A percentile compares a stretch with the other conserved stretches of the same genome.
These are phyloP conservation scores for Embidobia sp. DNA, from an alignment of 2,888 invertebrate species.

Conservation along the genomic window DNA sequence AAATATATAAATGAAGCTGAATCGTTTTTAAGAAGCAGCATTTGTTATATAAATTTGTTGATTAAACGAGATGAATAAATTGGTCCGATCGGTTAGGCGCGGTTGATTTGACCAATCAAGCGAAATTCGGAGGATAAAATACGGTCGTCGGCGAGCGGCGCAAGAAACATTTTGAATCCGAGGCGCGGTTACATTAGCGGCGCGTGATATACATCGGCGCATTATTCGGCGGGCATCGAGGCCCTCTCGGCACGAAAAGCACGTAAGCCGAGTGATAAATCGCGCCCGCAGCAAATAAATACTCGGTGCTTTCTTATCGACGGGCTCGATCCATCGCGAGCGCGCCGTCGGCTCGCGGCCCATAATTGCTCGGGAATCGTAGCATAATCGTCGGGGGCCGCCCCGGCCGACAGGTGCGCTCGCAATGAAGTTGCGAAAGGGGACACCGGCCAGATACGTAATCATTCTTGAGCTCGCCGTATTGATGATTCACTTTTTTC, in stretches of 20 bases:
- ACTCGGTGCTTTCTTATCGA: slow-evolving; percentile 62
- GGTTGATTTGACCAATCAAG: slow-evolving; percentile 40
- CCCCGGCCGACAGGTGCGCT: slow-evolving; percentile 47
- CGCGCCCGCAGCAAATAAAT: slow-evolving; percentile 54
- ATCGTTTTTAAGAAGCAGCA: too few species aligned
- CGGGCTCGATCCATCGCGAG: slow-evolving; percentile 57
- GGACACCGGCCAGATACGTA: slow-evolving; percentile 29
- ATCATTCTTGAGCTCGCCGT: slow-evolving; percentile 16
- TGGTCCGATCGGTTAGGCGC: slow-evolving; percentile 1
- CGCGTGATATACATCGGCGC: slow-evolving; percentile 45
- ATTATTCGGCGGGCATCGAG: slow-evolving; percentile 41
- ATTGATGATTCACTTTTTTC: slow-evolving; percentile 20
- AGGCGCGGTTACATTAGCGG: slow-evolving; percentile 37
- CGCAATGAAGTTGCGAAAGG: slow-evolving; percentile 41
- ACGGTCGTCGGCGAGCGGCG: slow-evolving; percentile 16
- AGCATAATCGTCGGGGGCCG: slow-evolving; percentile 35
- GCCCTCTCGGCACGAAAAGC: slow-evolving; percentile 54
- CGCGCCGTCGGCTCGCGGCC: slow-evolving; percentile 43
- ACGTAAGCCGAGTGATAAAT: slow-evolving; percentile 66
- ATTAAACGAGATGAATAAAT: slow-evolving; percentile 24
- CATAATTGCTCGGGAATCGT: slow-evolving; percentile 43
- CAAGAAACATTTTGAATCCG: slow-evolving; percentile 39
- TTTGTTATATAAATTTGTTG: too few species aligned
- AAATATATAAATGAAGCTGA: too few species aligned
- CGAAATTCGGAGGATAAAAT: slow-evolving; percentile 47